A percentile compares a stretch with the other conserved stretches of the same genome.
These are phyloP conservation scores for Antidorcas marsupialis DNA, from an alignment of 2,113 vertebrate genomes.

Conservation along the genomic window DNA sequence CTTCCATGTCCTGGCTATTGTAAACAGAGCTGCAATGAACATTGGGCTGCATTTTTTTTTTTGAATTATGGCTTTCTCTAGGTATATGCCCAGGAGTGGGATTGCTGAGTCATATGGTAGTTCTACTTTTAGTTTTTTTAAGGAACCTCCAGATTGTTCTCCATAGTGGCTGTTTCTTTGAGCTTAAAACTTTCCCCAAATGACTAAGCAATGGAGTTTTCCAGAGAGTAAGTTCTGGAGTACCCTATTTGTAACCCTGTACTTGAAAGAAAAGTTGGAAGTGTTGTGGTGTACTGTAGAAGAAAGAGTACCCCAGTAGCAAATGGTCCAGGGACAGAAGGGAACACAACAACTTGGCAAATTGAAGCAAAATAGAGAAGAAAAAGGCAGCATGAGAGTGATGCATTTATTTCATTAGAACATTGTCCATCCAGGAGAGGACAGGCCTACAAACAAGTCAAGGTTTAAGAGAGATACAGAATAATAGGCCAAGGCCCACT, in stretches of 20 bases:
- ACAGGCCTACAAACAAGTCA: not conserved
- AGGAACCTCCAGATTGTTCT: not conserved
- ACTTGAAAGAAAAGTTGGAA: not conserved
- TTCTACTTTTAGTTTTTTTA: not conserved
- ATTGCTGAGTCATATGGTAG: not conserved
- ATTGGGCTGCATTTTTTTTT: not conserved
- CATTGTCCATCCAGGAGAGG: not conserved
- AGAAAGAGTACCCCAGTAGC: not conserved
- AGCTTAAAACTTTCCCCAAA: not conserved
- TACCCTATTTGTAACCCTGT: not conserved
- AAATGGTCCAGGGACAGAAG: not conserved
- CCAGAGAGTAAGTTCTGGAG: not conserved
- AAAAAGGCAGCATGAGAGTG: not conserved
- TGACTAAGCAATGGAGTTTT: not conserved
- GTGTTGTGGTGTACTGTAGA: no score
- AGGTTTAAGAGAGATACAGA: not conserved
- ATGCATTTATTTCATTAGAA: not conserved
- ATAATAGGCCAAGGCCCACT: not conserved
- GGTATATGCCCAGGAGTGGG: not conserved
- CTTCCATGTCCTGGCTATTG: not conserved
- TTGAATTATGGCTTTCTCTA: not conserved
- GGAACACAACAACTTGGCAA: not conserved
- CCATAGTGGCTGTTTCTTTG: not conserved
- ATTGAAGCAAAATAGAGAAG: not conserved
- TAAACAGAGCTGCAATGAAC: not conserved